These are phyloP conservation scores for Acanthacorydalis orientalis DNA, from an alignment of 2,888 invertebrate species.

Conservation along the genomic window DNA sequence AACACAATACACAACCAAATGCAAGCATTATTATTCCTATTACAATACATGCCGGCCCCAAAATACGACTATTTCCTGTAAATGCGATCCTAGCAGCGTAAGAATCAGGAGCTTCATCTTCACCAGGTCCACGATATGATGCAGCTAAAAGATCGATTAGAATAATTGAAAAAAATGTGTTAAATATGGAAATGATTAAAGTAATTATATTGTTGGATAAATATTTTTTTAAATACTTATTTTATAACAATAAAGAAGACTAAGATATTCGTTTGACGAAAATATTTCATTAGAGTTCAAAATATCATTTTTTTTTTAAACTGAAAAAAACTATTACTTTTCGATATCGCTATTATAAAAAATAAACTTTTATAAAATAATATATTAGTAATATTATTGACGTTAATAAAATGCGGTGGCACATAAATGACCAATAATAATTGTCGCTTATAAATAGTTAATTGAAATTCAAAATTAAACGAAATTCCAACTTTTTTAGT, in stretches of 20 bases:
- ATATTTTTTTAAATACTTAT: not conserved
- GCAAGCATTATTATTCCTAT: constrained; percentile 56
- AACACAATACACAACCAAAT: constrained; percentile 45
- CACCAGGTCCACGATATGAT: constrained; percentile 54
- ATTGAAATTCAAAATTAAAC: too few relatives aligned
- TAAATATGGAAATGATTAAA: not conserved
- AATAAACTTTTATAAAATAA: too few relatives aligned
- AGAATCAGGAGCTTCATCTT: constrained; percentile 53
- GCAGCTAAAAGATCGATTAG: constrained; percentile 33
- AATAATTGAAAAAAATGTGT: too few relatives aligned
- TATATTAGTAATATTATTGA: too few relatives aligned
- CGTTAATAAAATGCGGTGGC: too few relatives aligned
- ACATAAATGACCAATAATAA: too few relatives aligned
- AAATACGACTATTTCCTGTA: constrained; percentile 53
- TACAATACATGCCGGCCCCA: constrained; percentile 57
- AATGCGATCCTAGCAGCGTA: constrained; percentile 55
- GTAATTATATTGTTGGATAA: not conserved
- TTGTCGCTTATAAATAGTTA: too few relatives aligned
- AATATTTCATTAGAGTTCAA: not conserved
- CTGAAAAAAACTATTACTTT: too few relatives aligned
- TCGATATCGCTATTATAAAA: too few relatives aligned
- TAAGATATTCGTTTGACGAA: not conserved
- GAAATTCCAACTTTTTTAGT: too few relatives aligned
- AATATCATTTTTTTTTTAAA: too few relatives aligned
- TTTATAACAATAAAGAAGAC: not conserved